Evolutionary conservation across 2,797 vertebrate genomes (phyloP), one percentile per base, ranked within the genome.

Genomic region (Glyptemys insculpta): DNA sequence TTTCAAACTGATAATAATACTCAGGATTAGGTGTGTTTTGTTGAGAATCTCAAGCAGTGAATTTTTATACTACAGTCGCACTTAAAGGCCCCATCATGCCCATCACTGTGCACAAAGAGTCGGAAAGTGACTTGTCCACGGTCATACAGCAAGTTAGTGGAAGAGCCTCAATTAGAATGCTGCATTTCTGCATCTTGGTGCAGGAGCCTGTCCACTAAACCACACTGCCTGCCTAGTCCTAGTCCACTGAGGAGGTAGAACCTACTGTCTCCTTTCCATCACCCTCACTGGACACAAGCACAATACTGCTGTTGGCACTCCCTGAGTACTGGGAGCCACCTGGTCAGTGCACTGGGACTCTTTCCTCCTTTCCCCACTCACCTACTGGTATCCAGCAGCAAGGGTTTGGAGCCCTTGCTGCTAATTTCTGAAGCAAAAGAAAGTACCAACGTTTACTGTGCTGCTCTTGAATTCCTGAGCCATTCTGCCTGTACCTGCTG

Each of bases 171-270:
- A 18, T 47, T 49, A 78, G 44, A 78, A 62, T 34, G 31, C 59
- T 12, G 29, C 6, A 59, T 18, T 59, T 14, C 47, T 50, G 4
- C 76, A 91, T 29, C 1, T 83, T 10, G 21, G 27, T 16, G n/a
- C 37, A 0, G 15, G 5, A 88, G 5, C 6, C 19, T 91, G 31
- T 50, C 21, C 44, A 78, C 23, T 19, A 29, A 82, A 19, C 8
- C 1, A 1, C 11, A 6, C 6, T 31, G 12, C 10, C 53, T 79
- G 21, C 12, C 12, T 78, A 31, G 27, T 49, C 74, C 8, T 3
- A 21, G 59, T 49, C 59, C 52, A 57, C 31, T 3, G 19, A 7
- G 0, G 0, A 15, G 4, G 2, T 79, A n/a, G 19, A 5, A 4
- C 56, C 79, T 91, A 79, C 49, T 41, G 3, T 10, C 19, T 50